Conservation (phyloP, 2,888 invertebrate species). For the Ophonus ardosiacus region DNA sequence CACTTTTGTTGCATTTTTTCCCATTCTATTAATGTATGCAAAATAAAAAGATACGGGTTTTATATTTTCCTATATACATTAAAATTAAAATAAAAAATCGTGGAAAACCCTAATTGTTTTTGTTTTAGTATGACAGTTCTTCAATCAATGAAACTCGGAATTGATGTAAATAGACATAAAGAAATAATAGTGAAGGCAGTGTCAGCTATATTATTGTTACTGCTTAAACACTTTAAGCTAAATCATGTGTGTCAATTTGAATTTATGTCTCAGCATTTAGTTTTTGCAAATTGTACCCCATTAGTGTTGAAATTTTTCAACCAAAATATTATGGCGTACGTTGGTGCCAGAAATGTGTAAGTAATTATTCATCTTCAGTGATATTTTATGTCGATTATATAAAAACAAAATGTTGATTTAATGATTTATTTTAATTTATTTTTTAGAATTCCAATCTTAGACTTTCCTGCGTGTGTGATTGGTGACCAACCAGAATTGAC, state of each 20-base stretch:
- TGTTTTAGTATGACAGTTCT: slow-evolving; percentile 87
- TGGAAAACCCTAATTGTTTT: no score
- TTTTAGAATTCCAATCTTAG: slow-evolving; percentile 89
- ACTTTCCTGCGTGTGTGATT: slow-evolving; percentile 97
- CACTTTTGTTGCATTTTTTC: no score
- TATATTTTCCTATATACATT: no score
- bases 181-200: slow-evolving; percentile 98
- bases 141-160: slow-evolving; percentile 95
- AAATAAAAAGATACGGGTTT: no score
- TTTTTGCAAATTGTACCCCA: slow-evolving; percentile 99
- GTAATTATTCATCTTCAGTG: slow-evolving; percentile 69
- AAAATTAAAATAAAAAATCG: no score
- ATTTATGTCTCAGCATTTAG: slow-evolving; percentile 98
- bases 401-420: not conserved
- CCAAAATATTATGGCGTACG: slow-evolving; percentile 96
- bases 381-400: no score
- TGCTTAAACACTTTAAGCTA: slow-evolving; percentile 97
- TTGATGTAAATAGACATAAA: slow-evolving; percentile 98
- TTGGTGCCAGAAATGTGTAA: slow-evolving; percentile 93
- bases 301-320: slow-evolving; percentile 99
- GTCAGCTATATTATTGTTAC: slow-evolving; percentile 91
- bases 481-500: slow-evolving; percentile 96
- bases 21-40: no score
- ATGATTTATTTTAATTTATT: not conserved
- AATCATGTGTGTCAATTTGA: slow-evolving; percentile 99